These are phyloP conservation scores for Mesocricetus auratus DNA, from an alignment of 2,113 vertebrate genomes.

Conservation along the genomic window DNA sequence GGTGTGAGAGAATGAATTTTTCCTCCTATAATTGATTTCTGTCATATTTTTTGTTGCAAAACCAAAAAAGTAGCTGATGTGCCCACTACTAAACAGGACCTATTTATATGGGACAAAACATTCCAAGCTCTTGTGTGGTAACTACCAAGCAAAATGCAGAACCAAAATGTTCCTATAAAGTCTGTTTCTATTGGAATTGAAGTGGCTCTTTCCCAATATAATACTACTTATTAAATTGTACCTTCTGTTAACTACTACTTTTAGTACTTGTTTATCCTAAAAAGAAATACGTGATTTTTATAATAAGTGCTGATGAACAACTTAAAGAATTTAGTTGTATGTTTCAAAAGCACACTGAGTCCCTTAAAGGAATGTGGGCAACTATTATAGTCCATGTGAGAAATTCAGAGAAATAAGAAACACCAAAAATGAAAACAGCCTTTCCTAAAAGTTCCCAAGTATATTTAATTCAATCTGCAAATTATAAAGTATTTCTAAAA, in stretches of 20 bases:
- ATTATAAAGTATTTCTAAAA: constrained; percentile 23
- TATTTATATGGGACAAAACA: not conserved
- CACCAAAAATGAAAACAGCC: not conserved
- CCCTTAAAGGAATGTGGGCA: constrained; percentile 1
- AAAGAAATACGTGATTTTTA: not conserved
- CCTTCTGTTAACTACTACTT: not conserved
- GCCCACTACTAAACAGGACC: not conserved
- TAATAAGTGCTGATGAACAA: not conserved
- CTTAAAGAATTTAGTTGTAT: not conserved
- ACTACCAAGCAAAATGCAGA: not conserved
- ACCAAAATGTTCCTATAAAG: not conserved
- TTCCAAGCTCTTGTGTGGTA: not conserved
- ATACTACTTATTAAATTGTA: constrained; percentile 14
- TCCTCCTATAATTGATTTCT: not conserved
- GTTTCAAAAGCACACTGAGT: not conserved
- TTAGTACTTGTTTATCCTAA: not conserved
- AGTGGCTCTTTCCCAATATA: not conserved
- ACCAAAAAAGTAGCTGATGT: not conserved
- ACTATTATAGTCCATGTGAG: not conserved
- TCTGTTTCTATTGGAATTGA: not conserved
- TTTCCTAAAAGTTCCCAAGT: not conserved
- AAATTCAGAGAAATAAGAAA: constrained; percentile 21
- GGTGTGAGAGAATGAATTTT: not conserved
- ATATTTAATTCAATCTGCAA: constrained; percentile 22
- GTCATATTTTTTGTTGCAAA: not conserved